These are phyloP conservation scores for Phasia obesa DNA, from an alignment of 2,888 invertebrate genomes.

Conservation along the genomic window DNA sequence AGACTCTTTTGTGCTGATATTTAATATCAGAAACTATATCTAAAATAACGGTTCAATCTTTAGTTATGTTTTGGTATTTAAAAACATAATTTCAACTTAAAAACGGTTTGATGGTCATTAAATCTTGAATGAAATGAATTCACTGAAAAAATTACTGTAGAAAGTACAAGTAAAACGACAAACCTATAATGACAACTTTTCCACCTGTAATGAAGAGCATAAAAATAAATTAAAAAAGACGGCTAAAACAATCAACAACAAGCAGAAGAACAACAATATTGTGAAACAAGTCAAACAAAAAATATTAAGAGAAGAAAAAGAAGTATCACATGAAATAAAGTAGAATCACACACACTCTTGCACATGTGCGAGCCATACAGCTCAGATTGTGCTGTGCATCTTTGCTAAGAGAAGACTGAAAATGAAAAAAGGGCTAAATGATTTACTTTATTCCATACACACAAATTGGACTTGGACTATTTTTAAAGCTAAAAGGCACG, in stretches of 20 bases:
- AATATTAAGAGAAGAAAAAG: constrained; percentile 16
- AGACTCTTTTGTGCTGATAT: no score
- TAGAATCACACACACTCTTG: background rate
- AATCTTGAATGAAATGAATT: no score
- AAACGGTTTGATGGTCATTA: no score
- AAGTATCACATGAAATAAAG: background rate
- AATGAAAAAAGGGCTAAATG: constrained; percentile 71
- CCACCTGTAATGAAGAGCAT: background rate
- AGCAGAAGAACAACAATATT: constrained; percentile 60
- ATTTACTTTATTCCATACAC: constrained; percentile 73
- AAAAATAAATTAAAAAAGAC: constrained; percentile 22
- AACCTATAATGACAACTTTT: no score
- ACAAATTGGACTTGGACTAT: constrained; percentile 59
- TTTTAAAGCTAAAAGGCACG: constrained; percentile 67
- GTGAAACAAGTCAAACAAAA: constrained; percentile 45
- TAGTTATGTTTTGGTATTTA: no score
- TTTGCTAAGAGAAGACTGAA: constrained; percentile 22
- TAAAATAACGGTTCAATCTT: no score
- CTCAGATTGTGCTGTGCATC: constrained; percentile 30
- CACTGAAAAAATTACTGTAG: no score
- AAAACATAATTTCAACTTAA: no score
- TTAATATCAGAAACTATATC: no score
- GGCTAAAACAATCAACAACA: constrained; percentile 49
- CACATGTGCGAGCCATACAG: background rate
- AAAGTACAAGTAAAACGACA: no score